Evolutionary conservation across 2,888 invertebrate species (phyloP).

Genomic region (Microctonus aethiopoides): DNA sequence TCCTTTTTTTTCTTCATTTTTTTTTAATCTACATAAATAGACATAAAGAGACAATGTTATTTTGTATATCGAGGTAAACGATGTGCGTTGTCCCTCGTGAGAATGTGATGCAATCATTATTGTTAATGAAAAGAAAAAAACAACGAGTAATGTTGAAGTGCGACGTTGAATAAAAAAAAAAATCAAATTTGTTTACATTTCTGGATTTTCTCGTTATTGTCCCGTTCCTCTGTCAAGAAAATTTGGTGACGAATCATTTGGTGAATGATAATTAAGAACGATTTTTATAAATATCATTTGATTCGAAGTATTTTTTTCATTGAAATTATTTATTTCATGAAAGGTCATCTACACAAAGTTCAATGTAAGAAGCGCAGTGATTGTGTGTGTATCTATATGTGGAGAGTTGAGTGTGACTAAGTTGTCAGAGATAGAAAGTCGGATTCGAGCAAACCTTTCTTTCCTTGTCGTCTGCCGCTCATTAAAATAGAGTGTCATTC

Average conservation of each 20-base stretch:
- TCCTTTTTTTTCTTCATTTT: background rate
- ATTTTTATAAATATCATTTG: too few species aligned
- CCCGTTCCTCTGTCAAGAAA: too few species aligned
- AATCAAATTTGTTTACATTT: conserved; percentile 35
- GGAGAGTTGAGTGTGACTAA: conserved; percentile 18
- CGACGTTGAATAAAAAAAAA: conserved; percentile 45
- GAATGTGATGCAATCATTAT: conserved; percentile 19
- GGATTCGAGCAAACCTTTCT: conserved; percentile 10
- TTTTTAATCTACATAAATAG: conserved; percentile 28
- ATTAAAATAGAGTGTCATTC: conserved; percentile 21
- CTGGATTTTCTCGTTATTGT: conserved; percentile 1
- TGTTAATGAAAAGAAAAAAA: conserved; percentile 21
- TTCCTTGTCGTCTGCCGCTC: background rate
- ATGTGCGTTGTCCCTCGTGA: background rate
- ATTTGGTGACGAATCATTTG: too few species aligned
- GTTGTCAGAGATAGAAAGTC: conserved; percentile 27
- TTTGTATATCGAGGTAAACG: conserved; percentile 25
- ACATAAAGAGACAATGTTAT: conserved; percentile 30
- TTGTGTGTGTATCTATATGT: background rate
- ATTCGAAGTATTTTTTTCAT: background rate
- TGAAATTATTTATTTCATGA: background rate
- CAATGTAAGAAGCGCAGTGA: conserved; percentile 5
- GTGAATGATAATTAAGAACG: too few species aligned
- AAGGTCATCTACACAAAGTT: conserved; percentile 11
- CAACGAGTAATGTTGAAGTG: conserved; percentile 31